These are phyloP conservation scores for Cyrtorhinus lividipennis DNA, from an alignment of 1,140 invertebrate genomes.

Conservation along the genomic window DNA sequence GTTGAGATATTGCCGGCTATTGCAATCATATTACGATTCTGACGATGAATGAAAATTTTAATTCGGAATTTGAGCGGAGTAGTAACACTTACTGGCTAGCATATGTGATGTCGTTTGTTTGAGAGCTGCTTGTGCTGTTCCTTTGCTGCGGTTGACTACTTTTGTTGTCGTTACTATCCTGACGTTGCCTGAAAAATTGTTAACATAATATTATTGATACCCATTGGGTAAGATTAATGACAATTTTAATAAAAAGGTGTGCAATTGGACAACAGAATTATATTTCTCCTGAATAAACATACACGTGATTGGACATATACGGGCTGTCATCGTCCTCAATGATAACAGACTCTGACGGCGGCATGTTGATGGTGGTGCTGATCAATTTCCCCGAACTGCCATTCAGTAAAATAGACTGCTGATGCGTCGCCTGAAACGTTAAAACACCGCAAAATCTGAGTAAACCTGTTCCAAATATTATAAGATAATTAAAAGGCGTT, in stretches of 20 bases:
- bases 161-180: background rate
- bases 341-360: constrained; percentile 41
- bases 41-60: no score
- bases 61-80: background rate
- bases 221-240: background rate
- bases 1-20: no score
- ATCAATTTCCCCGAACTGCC: constrained; percentile 28
- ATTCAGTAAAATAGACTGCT: constrained; percentile 35
- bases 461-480: no score
- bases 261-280: background rate
- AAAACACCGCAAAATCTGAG: no score
- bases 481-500: no score
- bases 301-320: constrained; percentile 14
- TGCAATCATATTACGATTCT: no score
- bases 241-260: background rate
- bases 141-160: constrained; percentile 15
- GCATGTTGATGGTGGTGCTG: constrained; percentile 37
- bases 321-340: constrained; percentile 54
- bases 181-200: constrained; percentile 9
- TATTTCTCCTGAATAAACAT: background rate
- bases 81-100: constrained; percentile 44
- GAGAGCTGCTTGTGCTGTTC: constrained; percentile 25
- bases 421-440: constrained; percentile 36
- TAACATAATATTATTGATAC: no score
- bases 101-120: constrained; percentile 45